Percentiles rank a stretch among this genome's conserved stretches.
These are phyloP conservation scores for Leptinotarsa haldemani DNA, from an alignment of 2,888 invertebrate genomes.

Conservation along the genomic window DNA sequence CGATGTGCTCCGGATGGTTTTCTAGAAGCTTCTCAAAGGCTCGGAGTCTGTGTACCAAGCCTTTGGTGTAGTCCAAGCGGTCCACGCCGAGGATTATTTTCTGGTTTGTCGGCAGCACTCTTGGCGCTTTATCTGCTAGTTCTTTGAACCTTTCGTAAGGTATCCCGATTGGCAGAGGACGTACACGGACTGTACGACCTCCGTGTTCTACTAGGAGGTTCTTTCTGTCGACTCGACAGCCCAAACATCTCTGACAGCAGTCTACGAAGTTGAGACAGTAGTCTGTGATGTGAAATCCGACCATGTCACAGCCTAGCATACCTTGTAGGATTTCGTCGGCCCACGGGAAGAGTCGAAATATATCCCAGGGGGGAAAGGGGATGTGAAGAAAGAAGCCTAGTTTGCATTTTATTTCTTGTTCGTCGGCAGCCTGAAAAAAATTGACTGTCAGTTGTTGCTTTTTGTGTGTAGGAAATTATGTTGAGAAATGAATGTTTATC, in stretches of 20 bases:
- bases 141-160: conserved; percentile 88
- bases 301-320: conserved; percentile 92
- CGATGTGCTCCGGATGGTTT: conserved; percentile 87
- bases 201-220: conserved; percentile 89
- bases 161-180: conserved; percentile 89
- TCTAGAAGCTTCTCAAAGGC: conserved; percentile 85
- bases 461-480: too few relatives aligned
- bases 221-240: conserved; percentile 89
- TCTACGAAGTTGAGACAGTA: conserved; percentile 93
- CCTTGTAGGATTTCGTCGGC: conserved; percentile 94
- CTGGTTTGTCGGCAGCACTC: conserved; percentile 76
- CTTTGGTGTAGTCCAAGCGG: conserved; percentile 91
- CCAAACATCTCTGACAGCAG: conserved; percentile 87
- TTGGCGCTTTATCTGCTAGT: conserved; percentile 77
- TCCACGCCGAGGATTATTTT: conserved; percentile 90
- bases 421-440: conserved; percentile 74
- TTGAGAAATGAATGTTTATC: too few relatives aligned
- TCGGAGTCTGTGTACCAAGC: conserved; percentile 80
- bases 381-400: conserved; percentile 95
- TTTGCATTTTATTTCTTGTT: conserved; percentile 80
- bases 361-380: conserved; percentile 95
- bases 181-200: conserved; percentile 84
- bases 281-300: conserved; percentile 91
- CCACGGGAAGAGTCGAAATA: conserved; percentile 90
- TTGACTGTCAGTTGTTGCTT: not conserved